These are phyloP conservation scores for Lasioglossum pauxillum DNA, from an alignment of 2,888 invertebrate genomes.

Conservation along the genomic window DNA sequence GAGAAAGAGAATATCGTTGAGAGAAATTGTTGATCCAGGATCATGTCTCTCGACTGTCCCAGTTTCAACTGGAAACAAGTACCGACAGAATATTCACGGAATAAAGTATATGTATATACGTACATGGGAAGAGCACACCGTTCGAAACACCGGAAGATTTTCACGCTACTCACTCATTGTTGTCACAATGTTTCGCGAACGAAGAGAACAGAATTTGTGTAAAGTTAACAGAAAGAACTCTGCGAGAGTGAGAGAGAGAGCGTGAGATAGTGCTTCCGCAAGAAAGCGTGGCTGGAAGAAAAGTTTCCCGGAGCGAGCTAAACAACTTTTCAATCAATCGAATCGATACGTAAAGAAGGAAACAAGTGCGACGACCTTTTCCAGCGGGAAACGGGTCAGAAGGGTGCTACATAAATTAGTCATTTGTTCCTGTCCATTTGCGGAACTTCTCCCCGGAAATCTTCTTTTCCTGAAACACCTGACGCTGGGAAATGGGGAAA, in stretches of 20 bases:
- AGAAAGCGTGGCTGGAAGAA: not conserved
- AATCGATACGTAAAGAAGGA: not conserved
- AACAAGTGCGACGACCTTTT: not conserved
- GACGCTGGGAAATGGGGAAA: not conserved
- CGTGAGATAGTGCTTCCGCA: not conserved
- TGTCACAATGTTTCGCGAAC: not conserved
- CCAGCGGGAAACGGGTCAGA: not conserved
- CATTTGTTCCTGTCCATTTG: not conserved
- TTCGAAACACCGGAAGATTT: not conserved
- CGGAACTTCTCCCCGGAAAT: not conserved
- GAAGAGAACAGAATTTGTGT: not conserved
- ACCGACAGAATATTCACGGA: not conserved
- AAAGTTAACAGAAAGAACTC: not conserved
- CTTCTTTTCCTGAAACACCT: not conserved
- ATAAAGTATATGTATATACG: not conserved
- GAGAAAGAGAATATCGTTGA: not conserved
- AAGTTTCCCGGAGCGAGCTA: not conserved
- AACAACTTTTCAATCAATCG: not conserved
- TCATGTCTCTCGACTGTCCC: not conserved
- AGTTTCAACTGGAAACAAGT: not conserved
- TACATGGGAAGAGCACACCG: not conserved
- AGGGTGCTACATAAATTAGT: slow-evolving; percentile 8
- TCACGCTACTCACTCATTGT: not conserved
- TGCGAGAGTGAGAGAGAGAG: too few relatives aligned
- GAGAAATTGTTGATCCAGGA: not conserved